phyloP scores from a whole-genome alignment of 2,797 vertebrate genomes.

The Staurois parvus region DNA sequence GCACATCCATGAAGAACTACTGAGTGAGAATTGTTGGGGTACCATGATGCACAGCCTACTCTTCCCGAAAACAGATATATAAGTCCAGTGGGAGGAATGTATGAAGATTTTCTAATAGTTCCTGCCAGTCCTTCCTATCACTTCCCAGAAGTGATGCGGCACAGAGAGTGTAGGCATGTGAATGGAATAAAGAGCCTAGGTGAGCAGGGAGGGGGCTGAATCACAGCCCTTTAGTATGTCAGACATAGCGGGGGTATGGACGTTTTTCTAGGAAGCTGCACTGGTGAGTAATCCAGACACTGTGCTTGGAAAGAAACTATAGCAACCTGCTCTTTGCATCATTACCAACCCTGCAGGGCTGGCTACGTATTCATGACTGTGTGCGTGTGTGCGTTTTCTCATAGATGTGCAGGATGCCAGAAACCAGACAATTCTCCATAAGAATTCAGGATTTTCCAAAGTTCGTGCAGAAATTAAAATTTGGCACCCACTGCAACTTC shows the following conservation, averaged over 20 bases:
- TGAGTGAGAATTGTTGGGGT: background rate
- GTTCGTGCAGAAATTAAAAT: background rate
- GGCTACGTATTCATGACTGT: background rate
- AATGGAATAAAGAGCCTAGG: conserved; percentile 14
- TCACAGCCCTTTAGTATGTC: conserved; percentile 32
- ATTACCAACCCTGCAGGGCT: conserved; percentile 22
- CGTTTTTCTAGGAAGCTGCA: conserved; percentile 27
- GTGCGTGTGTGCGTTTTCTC: background rate
- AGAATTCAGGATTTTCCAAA: background rate
- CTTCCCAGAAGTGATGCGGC: background rate
- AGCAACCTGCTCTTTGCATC: conserved; percentile 61
- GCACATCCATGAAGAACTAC: too few relatives aligned
- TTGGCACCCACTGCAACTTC: too few relatives aligned
- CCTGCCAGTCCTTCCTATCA: background rate
- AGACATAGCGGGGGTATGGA: conserved; percentile 39
- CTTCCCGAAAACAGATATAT: background rate
- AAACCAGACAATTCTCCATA: background rate
- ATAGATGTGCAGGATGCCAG: background rate
- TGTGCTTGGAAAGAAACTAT: conserved; percentile 60
- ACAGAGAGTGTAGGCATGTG: background rate
- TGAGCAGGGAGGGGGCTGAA: background rate
- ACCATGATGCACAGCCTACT: background rate
- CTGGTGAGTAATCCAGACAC: conserved; percentile 68
- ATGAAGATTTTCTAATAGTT: background rate
- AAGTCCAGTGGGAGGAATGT: background rate